Evolutionary conservation across 2,113 vertebrate species (phyloP).

Genomic region (Hiodon alosoides): DNA sequence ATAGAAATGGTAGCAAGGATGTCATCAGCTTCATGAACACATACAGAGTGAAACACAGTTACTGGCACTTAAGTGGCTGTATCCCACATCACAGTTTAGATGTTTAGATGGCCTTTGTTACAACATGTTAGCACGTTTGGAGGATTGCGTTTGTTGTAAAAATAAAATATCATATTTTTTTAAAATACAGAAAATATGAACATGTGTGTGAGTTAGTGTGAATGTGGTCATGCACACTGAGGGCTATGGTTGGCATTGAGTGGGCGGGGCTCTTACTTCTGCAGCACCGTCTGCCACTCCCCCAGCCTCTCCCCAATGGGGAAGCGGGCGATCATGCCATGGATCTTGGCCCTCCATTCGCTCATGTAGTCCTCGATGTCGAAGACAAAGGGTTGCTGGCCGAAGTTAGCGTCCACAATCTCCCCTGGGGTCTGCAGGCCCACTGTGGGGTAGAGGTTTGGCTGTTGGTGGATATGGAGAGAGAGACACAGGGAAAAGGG

Average conservation of each 20-base stretch:
- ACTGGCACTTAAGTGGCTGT: no score
- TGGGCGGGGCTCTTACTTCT: slow-evolving; percentile 73
- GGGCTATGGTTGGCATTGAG: slow-evolving; percentile 15
- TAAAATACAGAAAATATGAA: neutral
- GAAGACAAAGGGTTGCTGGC: slow-evolving; percentile 96
- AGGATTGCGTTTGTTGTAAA: no score
- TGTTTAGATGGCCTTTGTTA: no score
- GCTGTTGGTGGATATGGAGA: slow-evolving; percentile 63
- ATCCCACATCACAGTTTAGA: no score
- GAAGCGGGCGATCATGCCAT: slow-evolving; percentile 88
- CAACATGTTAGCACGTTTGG: no score
- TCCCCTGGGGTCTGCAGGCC: slow-evolving; percentile 96
- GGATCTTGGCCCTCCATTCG: slow-evolving; percentile 94
- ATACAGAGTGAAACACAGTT: no score
- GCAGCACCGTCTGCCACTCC: slow-evolving; percentile 95
- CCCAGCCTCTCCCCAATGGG: slow-evolving; percentile 91
- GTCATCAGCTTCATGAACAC: no score
- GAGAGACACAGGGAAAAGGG: neutral
- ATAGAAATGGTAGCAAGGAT: no score
- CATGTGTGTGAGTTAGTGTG: neutral
- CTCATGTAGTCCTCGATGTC: slow-evolving; percentile 99
- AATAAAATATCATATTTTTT: neutral
- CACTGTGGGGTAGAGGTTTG: slow-evolving; percentile 95
- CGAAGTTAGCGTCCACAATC: slow-evolving; percentile 97
- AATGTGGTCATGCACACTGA: neutral